These are phyloP conservation scores for Spermophilus dauricus DNA, from an alignment of 2,113 vertebrate genomes.

Conservation along the genomic window DNA sequence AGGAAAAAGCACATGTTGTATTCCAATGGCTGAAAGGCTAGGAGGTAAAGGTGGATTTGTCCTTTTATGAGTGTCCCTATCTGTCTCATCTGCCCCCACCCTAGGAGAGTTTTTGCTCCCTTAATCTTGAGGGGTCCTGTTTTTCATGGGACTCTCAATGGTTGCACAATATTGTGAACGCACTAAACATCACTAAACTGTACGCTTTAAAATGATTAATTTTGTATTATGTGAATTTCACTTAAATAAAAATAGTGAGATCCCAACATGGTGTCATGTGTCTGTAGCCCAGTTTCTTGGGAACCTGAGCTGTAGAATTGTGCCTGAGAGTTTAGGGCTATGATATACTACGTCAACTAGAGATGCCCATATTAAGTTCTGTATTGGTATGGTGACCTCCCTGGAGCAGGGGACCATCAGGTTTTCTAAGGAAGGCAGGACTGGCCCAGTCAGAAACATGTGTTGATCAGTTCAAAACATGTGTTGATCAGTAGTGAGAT, in stretches of 20 bases:
- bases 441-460: not conserved
- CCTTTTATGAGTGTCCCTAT: not conserved
- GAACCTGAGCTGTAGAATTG: not conserved
- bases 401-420: not conserved
- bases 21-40: not conserved
- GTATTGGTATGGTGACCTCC: not conserved
- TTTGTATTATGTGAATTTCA: not conserved
- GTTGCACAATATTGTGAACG: not conserved
- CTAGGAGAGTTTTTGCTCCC: not conserved
- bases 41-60: not conserved
- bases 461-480: no score
- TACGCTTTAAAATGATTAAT: not conserved
- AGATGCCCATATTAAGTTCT: no score
- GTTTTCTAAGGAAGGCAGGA: not conserved
- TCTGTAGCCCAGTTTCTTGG: not conserved
- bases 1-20: not conserved
- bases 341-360: fast-evolving
- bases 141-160: not conserved
- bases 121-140: not conserved
- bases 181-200: not conserved
- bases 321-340: not conserved
- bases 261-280: no score
- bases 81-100: not conserved
- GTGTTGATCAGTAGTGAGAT: not conserved
- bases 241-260: not conserved